These are phyloP conservation scores for Mactromeris polynyma DNA, from an alignment of 2,888 invertebrate species.

Conservation along the genomic window DNA sequence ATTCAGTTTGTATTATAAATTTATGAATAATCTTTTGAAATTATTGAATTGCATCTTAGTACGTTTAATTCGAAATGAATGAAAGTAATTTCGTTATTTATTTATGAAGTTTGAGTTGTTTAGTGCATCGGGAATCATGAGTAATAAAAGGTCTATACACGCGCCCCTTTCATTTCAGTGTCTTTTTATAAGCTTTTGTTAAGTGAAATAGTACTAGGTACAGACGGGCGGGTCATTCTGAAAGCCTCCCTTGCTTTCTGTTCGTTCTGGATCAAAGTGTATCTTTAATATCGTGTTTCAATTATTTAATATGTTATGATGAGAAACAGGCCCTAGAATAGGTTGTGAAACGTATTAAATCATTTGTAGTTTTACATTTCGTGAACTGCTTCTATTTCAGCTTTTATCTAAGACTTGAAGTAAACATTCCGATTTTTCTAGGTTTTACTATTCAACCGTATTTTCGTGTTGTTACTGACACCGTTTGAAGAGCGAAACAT, in stretches of 20 bases:
- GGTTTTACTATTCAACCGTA: background rate
- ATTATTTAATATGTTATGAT: background rate
- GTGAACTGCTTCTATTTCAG: background rate
- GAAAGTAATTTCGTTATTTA: background rate
- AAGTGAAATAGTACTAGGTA: background rate
- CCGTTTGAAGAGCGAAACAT: background rate
- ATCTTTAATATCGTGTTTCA: background rate
- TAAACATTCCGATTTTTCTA: background rate
- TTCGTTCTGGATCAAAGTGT: background rate
- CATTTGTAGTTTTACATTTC: background rate
- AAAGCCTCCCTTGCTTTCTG: background rate
- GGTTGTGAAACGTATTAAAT: background rate
- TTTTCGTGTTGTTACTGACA: background rate
- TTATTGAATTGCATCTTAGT: background rate
- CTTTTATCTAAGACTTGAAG: background rate
- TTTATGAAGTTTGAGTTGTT: background rate
- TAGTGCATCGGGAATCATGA: background rate
- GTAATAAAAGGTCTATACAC: background rate
- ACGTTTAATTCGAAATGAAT: background rate
- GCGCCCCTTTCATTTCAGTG: background rate
- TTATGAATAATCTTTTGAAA: background rate
- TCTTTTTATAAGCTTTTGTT: background rate
- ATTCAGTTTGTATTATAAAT: background rate
- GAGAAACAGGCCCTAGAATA: background rate
- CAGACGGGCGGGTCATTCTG: background rate